Base-by-base conservation (phyloP, 2,888 invertebrate genomes). In the Drosophila pseudotalamancana region DNA sequence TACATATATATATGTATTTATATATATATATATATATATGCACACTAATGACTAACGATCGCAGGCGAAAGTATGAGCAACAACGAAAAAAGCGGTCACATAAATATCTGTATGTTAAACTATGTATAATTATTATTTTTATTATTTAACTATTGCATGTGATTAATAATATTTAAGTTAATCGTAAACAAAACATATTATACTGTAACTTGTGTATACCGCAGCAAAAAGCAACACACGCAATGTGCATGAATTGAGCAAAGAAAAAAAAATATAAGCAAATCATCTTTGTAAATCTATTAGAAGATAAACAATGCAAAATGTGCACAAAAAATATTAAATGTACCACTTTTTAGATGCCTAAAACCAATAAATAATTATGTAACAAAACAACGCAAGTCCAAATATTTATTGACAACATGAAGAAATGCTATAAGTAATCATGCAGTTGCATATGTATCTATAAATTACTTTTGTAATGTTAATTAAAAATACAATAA, bases 151-250 rank as follows among this genome's bases (percentile, higher is more conserved):
- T 86, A 86, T 88, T 89, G 89, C 90, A 89, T 89, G 89, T 90
- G 90, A 89, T 89, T 89, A 89, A 89, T 90, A 88, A 87, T 79
- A 79, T 89, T 83, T 88, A 88, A 88, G 88, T 88, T 86, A 79
- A 82, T 74, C 74, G 72, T 87, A 85, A 84, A 87, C 71, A 68
- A 78, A 85, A 73, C 73, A 77, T 87, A 83, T 84, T 75, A 66
- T 71, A 85, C 68, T 69, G 68, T 80, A 87, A 87, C 85, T 77
- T 77, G 84, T 88, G 87, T 87, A 88, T 79, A 88, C 79, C 77
- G 72, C 63, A 45, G 59, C 50, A 37, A 55, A 40, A 63, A 61
- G 14, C 54, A 76, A 51, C 43, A 64, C 51, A 65, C 62, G 61
- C 65, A 63, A 46, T 60, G 65, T 67, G 61, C 62, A n/a, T n/a